Base-by-base conservation (phyloP, 2,113 vertebrate genomes). In the Cyprinodon brontotheroides region DNA sequence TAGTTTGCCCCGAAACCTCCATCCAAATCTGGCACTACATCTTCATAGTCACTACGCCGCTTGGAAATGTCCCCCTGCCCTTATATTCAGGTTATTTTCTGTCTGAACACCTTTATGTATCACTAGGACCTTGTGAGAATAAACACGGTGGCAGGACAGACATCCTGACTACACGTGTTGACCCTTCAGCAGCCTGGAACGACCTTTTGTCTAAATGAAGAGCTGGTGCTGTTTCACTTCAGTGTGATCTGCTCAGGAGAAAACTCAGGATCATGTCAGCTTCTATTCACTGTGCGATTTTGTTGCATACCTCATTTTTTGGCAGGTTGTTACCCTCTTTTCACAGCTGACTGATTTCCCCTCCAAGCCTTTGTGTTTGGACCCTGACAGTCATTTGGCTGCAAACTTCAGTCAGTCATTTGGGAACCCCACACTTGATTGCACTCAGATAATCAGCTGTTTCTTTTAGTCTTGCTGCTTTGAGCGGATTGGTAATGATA, bases 381-480 rank as follows among this genome's bases (percentile, higher is more conserved):
- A 17, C 14, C 20, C 37, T 1, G 59, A 65, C 63, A 39, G 0
- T 22, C 0, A 13, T 40, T 59, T 68, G 68, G 59, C 67, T 68
- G 20, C 11, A 66, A 74, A 79, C 72, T 74, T 76, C 72, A 80
- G 74, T 62, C 78, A 63, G 61, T 78, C 47, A 80, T 78, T 85
- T 5, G 69, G 70, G 77, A 72, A 72, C 2, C 2, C n/a, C 75
- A 77, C 77, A 13, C 53, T 72, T 36, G 64, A 75, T n/a, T 1
- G 11, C 1, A 0, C 0, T 4, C 72, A 13, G 72, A 79, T 65
- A 39, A 84, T 86, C 70, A 15, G 22, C 65, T 22, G 40, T 45
- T 13, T n/a, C 3, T 41, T 20, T 74, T 45, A 20, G 50, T 57
- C n/a, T 29, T 41, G 41, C 41, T 41, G 0, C 11, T 50, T n/a